These are phyloP conservation scores for Nowickia ferox DNA, from an alignment of 2,888 invertebrate genomes.

Conservation along the genomic window DNA sequence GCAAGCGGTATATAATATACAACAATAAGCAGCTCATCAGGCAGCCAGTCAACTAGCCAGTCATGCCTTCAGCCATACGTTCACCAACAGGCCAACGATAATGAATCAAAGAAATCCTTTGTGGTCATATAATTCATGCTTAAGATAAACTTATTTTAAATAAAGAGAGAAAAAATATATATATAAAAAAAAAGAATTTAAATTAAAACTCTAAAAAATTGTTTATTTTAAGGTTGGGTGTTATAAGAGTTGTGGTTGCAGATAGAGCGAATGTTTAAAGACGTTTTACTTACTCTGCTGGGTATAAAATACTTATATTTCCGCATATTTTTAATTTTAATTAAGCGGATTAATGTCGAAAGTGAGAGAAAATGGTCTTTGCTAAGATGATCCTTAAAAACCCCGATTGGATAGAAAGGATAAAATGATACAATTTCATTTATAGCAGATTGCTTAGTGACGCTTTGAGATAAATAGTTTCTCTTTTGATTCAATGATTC, in stretches of 20 bases:
- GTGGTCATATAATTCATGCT: constrained; percentile 47
- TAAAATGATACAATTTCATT: too few relatives aligned
- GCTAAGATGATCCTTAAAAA: too few relatives aligned
- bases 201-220: constrained; percentile 32
- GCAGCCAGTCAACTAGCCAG: background rate
- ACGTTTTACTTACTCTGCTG: background rate
- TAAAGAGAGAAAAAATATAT: constrained; percentile 11
- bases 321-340: background rate
- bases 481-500: too few relatives aligned
- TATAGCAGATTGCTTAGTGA: too few relatives aligned
- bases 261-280: background rate
- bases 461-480: too few relatives aligned
- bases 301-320: background rate
- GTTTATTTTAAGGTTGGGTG: constrained; percentile 14
- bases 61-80: background rate
- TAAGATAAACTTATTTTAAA: constrained; percentile 46
- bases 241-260: background rate
- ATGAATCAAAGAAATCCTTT: constrained; percentile 46
- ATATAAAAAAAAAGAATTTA: constrained; percentile 51
- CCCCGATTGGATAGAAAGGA: too few relatives aligned
- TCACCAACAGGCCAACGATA: constrained; percentile 33
- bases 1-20: background rate
- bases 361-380: background rate
- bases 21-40: background rate
- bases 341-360: background rate